Evolutionary conservation across 2,797 vertebrate species (phyloP).

Genomic region (Manis javanica): DNA sequence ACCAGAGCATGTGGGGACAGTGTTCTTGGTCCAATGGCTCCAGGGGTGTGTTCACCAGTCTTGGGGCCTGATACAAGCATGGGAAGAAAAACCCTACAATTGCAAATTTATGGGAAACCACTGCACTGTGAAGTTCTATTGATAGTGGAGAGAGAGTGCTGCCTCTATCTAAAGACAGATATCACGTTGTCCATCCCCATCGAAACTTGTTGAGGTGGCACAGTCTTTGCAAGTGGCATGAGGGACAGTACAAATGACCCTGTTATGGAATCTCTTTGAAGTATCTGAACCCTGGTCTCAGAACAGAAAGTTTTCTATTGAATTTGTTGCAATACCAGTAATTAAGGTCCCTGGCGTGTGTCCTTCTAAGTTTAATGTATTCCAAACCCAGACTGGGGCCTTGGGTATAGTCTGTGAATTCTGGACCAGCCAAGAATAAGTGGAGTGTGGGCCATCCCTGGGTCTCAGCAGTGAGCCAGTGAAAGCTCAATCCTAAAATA

Average conservation of each 20-base stretch:
- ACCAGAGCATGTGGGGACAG: neutral
- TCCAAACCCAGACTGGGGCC: neutral
- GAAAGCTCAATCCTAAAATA: neutral
- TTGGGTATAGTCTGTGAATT: neutral
- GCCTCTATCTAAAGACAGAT: neutral
- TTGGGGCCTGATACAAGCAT: neutral
- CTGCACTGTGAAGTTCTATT: neutral
- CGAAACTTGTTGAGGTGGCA: neutral
- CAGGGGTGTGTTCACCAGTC: neutral
- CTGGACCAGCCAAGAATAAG: neutral
- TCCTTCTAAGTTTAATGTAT: neutral
- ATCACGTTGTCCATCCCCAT: neutral
- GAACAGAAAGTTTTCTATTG: neutral
- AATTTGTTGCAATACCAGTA: neutral
- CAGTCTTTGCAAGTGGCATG: neutral
- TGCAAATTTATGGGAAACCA: neutral
- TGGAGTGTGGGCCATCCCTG: neutral
- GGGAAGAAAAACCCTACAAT: neutral
- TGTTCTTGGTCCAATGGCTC: neutral
- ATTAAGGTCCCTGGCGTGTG: neutral
- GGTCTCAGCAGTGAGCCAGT: constrained; percentile 3
- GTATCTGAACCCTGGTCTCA: neutral
- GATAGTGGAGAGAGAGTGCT: neutral
- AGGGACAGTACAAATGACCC: neutral
- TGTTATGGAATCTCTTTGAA: neutral